These are phyloP conservation scores for Mesoclemmys tuberculata DNA, from an alignment of 2,113 vertebrate genomes.

Conservation along the genomic window DNA sequence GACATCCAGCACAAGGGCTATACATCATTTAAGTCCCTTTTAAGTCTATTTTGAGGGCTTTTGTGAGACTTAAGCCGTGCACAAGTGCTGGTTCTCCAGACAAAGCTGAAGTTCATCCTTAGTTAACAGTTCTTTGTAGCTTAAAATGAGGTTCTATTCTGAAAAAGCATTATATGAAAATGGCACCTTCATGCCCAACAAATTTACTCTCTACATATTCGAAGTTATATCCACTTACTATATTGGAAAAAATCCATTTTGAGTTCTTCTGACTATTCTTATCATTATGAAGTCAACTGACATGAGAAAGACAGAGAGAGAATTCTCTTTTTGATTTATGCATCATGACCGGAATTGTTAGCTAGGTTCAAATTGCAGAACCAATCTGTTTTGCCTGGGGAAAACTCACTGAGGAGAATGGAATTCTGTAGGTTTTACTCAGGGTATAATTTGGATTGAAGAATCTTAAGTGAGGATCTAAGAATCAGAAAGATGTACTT, in stretches of 20 bases:
- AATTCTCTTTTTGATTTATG: background rate
- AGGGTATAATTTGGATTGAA: background rate
- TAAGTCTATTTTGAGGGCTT: background rate
- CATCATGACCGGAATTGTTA: background rate
- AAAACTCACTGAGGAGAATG: background rate
- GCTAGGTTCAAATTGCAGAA: background rate
- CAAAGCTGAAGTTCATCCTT: background rate
- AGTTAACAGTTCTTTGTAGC: background rate
- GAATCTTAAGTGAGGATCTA: background rate
- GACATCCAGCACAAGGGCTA: background rate
- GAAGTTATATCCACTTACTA: background rate
- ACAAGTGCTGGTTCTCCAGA: background rate
- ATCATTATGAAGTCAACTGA: background rate
- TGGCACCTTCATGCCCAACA: background rate
- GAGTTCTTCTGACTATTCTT: background rate
- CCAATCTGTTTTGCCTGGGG: background rate
- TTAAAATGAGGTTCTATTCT: background rate
- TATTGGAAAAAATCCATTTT: background rate
- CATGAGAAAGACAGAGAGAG: background rate
- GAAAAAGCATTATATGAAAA: background rate
- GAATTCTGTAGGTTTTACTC: background rate
- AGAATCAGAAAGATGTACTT: background rate
- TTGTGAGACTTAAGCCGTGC: background rate
- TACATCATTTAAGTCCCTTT: background rate
- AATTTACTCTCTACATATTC: background rate